Conservation (phyloP, 2,888 invertebrate genomes). For the Cetonia aurata region DNA sequence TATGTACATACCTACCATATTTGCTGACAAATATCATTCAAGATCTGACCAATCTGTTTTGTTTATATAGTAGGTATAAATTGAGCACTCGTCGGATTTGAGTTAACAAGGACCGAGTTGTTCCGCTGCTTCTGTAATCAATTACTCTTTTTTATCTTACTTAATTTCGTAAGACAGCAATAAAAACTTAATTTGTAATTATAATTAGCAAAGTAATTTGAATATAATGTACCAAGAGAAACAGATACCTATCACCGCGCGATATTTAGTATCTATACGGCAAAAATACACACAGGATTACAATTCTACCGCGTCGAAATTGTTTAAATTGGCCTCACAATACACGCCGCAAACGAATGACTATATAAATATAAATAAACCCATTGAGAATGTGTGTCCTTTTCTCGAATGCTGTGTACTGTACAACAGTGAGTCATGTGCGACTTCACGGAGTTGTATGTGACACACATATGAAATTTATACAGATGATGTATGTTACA, state of each 20-base stretch:
- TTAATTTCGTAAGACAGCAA: neutral
- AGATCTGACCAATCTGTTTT: too few species aligned
- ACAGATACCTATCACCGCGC: too few species aligned
- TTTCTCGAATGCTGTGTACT: neutral
- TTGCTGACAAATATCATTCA: too few species aligned
- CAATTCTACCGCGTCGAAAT: constrained; percentile 1
- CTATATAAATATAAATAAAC: constrained; percentile 37
- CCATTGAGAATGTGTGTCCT: constrained; percentile 13
- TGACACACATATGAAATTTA: neutral
- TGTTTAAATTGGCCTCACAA: constrained; percentile 21
- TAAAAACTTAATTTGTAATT: constrained; percentile 16
- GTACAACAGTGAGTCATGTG: constrained; percentile 20
- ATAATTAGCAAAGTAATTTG: neutral
- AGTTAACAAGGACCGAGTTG: too few species aligned
- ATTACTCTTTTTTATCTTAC: too few species aligned
- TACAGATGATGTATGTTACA: neutral
- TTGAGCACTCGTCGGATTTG: too few species aligned
- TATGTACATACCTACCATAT: too few species aligned
- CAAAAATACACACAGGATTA: constrained; percentile 1
- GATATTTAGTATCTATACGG: neutral
- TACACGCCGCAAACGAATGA: constrained; percentile 3
- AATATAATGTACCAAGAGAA: too few species aligned
- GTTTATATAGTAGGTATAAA: too few species aligned
- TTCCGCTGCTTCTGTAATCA: too few species aligned
- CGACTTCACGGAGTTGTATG: neutral